Evolutionary conservation across 1,140 invertebrate genomes (phyloP).

Genomic region (Vollenhovia emeryi): DNA sequence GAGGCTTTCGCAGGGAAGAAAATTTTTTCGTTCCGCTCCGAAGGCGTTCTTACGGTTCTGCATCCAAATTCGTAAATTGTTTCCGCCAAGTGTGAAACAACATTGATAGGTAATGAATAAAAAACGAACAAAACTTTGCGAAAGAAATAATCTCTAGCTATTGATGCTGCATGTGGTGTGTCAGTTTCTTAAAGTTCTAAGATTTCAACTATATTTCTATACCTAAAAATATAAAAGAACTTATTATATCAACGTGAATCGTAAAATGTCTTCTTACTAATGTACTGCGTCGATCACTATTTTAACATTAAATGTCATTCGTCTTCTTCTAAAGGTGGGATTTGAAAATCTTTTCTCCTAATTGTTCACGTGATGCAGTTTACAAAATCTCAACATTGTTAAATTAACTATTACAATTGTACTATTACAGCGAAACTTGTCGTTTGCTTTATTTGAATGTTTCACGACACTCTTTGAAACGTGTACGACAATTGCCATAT

Average conservation of each 20-base stretch:
- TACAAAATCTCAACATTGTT: not conserved
- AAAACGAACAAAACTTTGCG: not conserved
- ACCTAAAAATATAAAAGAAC: not conserved
- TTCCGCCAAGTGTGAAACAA: not conserved
- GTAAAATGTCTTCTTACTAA: not conserved
- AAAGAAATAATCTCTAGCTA: not conserved
- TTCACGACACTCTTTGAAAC: not conserved
- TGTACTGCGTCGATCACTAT: not conserved
- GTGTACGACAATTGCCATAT: not conserved
- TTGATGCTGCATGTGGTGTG: not conserved
- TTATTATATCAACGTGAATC: not conserved
- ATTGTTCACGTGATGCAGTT: not conserved
- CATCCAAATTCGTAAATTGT: too few relatives aligned
- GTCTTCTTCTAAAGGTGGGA: not conserved
- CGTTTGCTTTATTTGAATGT: not conserved
- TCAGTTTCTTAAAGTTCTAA: not conserved
- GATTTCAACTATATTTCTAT: not conserved
- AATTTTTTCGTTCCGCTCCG: conserved; percentile 34
- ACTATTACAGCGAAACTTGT: not conserved
- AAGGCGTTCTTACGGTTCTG: not conserved
- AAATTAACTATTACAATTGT: not conserved
- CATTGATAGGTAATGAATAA: not conserved
- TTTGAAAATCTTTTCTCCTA: not conserved
- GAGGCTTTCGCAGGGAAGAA: conserved; percentile 54
- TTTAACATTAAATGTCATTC: not conserved